These are phyloP conservation scores for Tipula confusa DNA, from an alignment of 2,888 invertebrate genomes.

Conservation along the genomic window DNA sequence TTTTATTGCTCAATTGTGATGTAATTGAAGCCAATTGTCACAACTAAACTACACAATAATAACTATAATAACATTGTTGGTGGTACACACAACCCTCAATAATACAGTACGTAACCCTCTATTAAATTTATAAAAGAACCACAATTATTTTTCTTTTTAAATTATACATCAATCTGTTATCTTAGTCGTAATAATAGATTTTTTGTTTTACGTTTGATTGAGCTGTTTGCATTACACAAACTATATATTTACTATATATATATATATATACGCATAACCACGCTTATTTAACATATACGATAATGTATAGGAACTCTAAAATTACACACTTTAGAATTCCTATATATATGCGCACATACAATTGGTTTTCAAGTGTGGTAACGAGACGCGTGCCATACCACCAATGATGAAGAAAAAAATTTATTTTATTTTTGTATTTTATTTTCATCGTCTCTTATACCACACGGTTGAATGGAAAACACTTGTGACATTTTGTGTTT, in stretches of 20 bases:
- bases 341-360: background rate
- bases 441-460: background rate
- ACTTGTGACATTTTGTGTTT: background rate
- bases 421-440: background rate
- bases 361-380: background rate
- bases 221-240: background rate
- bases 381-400: conserved; percentile 26
- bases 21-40: conserved; percentile 31
- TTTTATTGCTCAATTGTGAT: conserved; percentile 33
- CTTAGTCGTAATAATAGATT: conserved; percentile 4
- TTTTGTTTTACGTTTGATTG: background rate
- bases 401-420: background rate
- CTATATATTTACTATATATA: background rate
- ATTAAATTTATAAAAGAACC: background rate
- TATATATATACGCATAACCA: background rate
- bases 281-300: background rate
- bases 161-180: conserved; percentile 12
- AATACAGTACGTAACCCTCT: background rate
- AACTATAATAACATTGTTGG: background rate
- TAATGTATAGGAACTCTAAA: background rate
- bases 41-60: background rate
- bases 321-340: background rate
- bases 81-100: background rate
- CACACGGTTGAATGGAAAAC: background rate
- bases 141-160: background rate